Evolutionary conservation across 2,797 vertebrate species (phyloP).

Genomic region (Nannoperca australis): DNA sequence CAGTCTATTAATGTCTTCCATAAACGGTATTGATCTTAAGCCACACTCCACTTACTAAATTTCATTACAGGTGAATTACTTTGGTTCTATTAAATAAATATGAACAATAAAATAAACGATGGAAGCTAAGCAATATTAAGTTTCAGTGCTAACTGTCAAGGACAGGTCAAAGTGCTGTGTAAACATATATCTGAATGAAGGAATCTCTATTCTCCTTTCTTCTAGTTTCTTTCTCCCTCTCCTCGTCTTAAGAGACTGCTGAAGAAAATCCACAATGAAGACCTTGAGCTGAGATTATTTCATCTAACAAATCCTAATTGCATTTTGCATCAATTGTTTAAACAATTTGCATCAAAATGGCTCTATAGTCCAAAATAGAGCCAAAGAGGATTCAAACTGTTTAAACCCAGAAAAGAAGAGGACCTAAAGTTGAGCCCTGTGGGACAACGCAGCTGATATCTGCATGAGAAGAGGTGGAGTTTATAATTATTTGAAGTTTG

Average conservation of each 20-base stretch:
- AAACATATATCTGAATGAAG: conserved; percentile 23
- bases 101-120: conserved; percentile 39
- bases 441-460: not conserved
- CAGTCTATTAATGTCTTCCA: conserved; percentile 51
- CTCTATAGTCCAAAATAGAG: not conserved
- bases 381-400: not conserved
- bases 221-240: not conserved
- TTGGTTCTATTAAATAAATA: conserved; percentile 44
- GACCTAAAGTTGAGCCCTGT: not conserved
- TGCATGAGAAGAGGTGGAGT: not conserved
- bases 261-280: not conserved
- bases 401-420: not conserved
- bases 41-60: conserved; percentile 56
- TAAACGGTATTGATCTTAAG: conserved; percentile 66
- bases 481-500: not conserved
- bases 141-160: conserved; percentile 25
- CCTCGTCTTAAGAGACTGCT: not conserved
- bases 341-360: too few species aligned
- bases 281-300: not conserved
- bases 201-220: not conserved
- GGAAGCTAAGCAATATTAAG: conserved; percentile 19
- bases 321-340: too few species aligned
- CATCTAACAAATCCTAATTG: not conserved
- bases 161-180: conserved; percentile 50
- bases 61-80: conserved; percentile 59